Base-by-base conservation (phyloP, 2,888 invertebrate genomes). In the Entomobrya multifasciata region DNA sequence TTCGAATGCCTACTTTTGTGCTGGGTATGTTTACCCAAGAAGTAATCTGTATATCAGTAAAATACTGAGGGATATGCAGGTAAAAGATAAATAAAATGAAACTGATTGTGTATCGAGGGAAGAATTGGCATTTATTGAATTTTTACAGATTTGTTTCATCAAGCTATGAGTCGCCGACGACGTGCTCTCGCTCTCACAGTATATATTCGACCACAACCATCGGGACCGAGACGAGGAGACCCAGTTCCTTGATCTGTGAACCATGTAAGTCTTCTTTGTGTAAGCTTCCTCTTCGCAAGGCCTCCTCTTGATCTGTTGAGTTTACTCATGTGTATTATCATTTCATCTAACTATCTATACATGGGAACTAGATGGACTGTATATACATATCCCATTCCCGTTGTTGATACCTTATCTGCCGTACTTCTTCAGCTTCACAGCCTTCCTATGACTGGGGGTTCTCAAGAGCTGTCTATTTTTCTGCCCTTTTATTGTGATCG, bases 321-420 rank as follows among this genome's bases (percentile, higher is more conserved):
- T 60, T 79, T 80, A 86, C 80, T 86, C 86, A 86, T 86, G 86
- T 86, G 86, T 74, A 86, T 74, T 79, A 86, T 80, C 72, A 86
- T 86, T 78, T 83, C 67, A 67, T 67, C 67, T n/a, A 20, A 17
- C 17, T 11, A 57, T 57, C 22, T 25, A n/a, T 49, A 49, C 3
- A 49, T n/a, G 49, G 8, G 57, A 4, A 11, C 10, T 25, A 0
- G 57, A 3, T 5, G 20, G 22, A 8, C 22, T 22, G 8, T 57
- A 57, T 5, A 57, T 57, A 22, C 13, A 25, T 20, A 22, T 10
- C 22, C 3, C 55, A 4, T 20, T 36, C 17, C 30, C 17, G 20
- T 44, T 20, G 36, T 20, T 20, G 17, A 17, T 25, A 72, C 4
- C 52, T 8, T 30, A 72, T 52, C 72, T 70, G 57, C 41, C 41